Evolutionary conservation across 2,888 invertebrate species (phyloP), one percentile per base, ranked within the genome.

Genomic region (Anoplius nigerrimus): DNA sequence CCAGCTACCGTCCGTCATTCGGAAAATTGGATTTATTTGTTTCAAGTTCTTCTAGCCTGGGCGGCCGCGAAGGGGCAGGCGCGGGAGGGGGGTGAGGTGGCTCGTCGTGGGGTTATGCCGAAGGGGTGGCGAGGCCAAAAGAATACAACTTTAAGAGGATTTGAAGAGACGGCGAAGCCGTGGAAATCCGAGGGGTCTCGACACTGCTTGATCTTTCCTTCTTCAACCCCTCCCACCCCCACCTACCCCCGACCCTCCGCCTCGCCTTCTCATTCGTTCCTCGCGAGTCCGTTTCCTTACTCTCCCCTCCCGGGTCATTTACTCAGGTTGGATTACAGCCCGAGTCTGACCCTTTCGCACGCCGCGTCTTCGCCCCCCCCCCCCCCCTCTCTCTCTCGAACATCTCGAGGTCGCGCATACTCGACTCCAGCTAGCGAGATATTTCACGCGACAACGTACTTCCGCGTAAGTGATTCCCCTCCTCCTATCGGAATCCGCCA

Each of bases 61-160:
- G 66, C 70, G 53, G 66, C 67, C 34, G 11, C 51, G 51, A 64
- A 63, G 62, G 62, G 56, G 61, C 48, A 51, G 21, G 22, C 53
- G 66, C 48, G 65, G 24, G 24, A 24, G 24, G 24, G 24, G 24
- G 34, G 34, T 6, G 34, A 43, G 71, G 48, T 62, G 22, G 56
- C 20, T 48, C 15, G 45, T 62, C 57, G 48, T 20, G 57, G 59
- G 56, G 27, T 43, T 66, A 64, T 57, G 62, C 45, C 63, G 73
- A 76, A 76, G 80, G 75, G 80, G 75, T 75, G 74, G 82, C 82
- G 88, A 88, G 88, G 88, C 88, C 88, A 88, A 88, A 88, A 85
- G 88, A 88, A 88, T 88, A 88, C 88, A 86, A 87, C 84, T 87
- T 88, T 88, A 88, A 88, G 88, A 88, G 88, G 88, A 88, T 88